Percentiles rank a stretch among this genome's conserved stretches.
These are phyloP conservation scores for Neostethus bicornis DNA, from an alignment of 2,797 vertebrate genomes.

Conservation along the genomic window DNA sequence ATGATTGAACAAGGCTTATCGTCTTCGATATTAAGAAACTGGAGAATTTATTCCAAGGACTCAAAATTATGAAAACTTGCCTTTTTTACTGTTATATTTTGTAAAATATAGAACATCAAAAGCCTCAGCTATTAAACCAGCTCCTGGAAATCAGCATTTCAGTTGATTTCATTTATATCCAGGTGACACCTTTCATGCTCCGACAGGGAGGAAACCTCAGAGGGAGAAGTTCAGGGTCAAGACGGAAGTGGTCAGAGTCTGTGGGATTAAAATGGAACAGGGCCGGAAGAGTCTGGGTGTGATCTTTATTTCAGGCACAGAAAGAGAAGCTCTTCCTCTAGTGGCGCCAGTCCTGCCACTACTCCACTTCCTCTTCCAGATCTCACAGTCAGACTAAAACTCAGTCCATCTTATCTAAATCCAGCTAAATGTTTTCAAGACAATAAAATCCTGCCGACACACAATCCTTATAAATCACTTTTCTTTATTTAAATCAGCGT, in stretches of 20 bases:
- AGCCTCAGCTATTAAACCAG: neutral
- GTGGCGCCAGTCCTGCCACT: slow-evolving; percentile 70
- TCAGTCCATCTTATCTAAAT: too few species aligned
- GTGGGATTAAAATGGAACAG: slow-evolving; percentile 74
- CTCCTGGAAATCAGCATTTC: neutral
- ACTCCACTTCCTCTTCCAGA: slow-evolving; percentile 74
- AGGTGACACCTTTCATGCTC: neutral
- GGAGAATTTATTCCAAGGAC: too few species aligned
- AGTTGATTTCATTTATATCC: neutral
- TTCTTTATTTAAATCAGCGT: slow-evolving; percentile 88
- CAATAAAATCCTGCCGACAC: slow-evolving; percentile 8
- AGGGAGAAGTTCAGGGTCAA: slow-evolving; percentile 62
- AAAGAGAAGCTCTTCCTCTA: slow-evolving; percentile 75
- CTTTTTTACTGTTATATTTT: too few species aligned
- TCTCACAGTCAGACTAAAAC: slow-evolving; percentile 17
- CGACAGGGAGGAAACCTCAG: slow-evolving; percentile 34
- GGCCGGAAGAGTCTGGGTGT: slow-evolving; percentile 67
- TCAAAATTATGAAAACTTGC: too few species aligned
- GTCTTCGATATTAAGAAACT: too few species aligned
- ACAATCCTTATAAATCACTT: slow-evolving; percentile 83
- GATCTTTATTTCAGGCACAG: slow-evolving; percentile 74
- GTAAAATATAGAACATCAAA: too few species aligned
- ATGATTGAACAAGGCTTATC: too few species aligned
- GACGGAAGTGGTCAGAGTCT: slow-evolving; percentile 65
- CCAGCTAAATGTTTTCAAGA: too few species aligned